Percentiles rank a stretch among this genome's conserved stretches.
Evolutionary conservation across 2,888 invertebrate genomes (phyloP).

Genomic region (Shargacucullia verbasci): DNA sequence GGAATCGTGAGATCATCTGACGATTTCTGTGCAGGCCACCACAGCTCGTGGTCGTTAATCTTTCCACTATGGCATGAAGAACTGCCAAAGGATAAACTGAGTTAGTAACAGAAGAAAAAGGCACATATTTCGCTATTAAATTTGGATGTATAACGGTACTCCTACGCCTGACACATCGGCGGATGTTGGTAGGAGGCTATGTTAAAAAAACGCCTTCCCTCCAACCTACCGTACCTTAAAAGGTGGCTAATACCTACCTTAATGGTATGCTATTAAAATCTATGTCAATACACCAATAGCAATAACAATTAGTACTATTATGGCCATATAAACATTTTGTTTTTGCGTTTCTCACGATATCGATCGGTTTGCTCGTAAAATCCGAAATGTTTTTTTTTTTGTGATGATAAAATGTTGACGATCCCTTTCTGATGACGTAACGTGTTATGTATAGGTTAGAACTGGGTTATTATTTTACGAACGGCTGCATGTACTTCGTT

Average conservation of each 20-base stretch:
- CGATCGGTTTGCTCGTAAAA: constrained; percentile 13
- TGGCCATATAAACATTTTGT: constrained; percentile 3
- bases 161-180: too few relatives aligned
- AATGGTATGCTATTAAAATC: constrained; percentile 11
- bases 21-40: too few relatives aligned
- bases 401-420: neutral
- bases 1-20: too few relatives aligned
- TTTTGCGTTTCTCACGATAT: constrained; percentile 1
- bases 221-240: neutral
- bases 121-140: too few relatives aligned
- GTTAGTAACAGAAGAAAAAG: too few relatives aligned
- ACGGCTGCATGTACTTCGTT: neutral
- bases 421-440: constrained; percentile 4
- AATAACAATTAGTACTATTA: constrained; percentile 39
- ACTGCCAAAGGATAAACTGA: too few relatives aligned
- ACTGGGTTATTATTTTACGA: neutral
- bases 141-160: too few relatives aligned
- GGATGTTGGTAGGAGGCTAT: too few relatives aligned
- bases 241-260: neutral
- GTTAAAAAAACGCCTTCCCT: neutral
- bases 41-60: too few relatives aligned
- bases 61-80: too few relatives aligned
- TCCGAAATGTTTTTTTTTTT: constrained; percentile 11
- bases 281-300: constrained; percentile 24
- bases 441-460: neutral